Conservation (phyloP, 2,888 invertebrate genomes). For the Punctoribates punctum region DNA sequence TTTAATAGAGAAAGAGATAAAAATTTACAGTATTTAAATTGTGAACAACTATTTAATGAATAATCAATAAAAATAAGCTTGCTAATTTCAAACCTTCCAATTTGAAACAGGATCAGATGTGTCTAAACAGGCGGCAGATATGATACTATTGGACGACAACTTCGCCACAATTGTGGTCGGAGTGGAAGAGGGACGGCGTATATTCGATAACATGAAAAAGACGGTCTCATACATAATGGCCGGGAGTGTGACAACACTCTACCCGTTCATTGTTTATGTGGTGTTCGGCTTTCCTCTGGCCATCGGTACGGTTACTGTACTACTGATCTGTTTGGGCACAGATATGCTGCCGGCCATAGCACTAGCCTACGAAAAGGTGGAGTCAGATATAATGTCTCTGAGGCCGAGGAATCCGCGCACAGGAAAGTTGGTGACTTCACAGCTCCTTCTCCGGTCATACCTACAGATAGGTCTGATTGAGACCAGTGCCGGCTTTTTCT, state of each 20-base stretch:
- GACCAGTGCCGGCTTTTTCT: conserved; percentile 74
- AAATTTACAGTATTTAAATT: too few relatives aligned
- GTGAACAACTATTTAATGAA: too few relatives aligned
- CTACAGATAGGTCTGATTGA: conserved; percentile 71
- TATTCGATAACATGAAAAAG: conserved; percentile 46
- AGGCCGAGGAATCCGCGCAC: conserved; percentile 57
- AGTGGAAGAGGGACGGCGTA: conserved; percentile 54
- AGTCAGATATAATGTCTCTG: conserved; percentile 58
- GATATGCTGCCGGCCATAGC: conserved; percentile 56
- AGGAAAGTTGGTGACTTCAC: conserved; percentile 56
- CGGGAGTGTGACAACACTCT: conserved; percentile 55
- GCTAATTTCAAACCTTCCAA: too few relatives aligned
- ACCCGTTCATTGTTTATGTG: conserved; percentile 54
- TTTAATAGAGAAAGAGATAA: too few relatives aligned
- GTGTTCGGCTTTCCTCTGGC: conserved; percentile 53
- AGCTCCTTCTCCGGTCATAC: conserved; percentile 85
- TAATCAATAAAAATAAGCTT: too few relatives aligned
- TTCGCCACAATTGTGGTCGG: conserved; percentile 58
- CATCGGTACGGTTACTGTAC: conserved; percentile 54
- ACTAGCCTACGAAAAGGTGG: conserved; percentile 54
- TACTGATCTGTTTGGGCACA: conserved; percentile 55
- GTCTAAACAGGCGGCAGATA: conserved; percentile 57
- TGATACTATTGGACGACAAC: conserved; percentile 57
- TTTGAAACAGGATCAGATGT: conserved; percentile 49
- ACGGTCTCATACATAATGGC: conserved; percentile 55